Percentiles rank a stretch among this genome's conserved stretches.
Conservation (phyloP, 2,113 vertebrate species). For the Solenodon paradoxus region DNA sequence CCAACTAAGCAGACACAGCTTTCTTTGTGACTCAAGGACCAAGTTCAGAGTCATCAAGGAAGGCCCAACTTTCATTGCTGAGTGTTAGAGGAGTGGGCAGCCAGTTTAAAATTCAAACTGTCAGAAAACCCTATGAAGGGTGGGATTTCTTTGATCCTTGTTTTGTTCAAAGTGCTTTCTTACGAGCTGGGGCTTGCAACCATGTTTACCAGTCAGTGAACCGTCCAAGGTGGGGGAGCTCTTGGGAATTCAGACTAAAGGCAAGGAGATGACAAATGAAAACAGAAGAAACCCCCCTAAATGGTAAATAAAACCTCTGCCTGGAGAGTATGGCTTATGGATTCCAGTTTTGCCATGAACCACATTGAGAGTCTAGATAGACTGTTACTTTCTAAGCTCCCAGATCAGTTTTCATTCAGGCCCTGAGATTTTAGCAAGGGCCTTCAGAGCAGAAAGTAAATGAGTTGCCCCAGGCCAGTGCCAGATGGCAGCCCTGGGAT, state of each 20-base stretch:
- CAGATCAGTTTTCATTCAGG: conserved; percentile 47
- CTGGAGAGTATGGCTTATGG: not conserved
- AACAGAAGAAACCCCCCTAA: not conserved
- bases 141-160: not conserved
- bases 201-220: not conserved
- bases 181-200: not conserved
- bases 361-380: conserved; percentile 45
- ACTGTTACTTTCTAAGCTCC: not conserved
- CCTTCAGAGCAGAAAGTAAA: conserved; percentile 57
- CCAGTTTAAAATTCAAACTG: conserved; percentile 1
- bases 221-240: not conserved
- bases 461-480: conserved; percentile 58
- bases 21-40: conserved; percentile 10
- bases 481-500: conserved; percentile 56
- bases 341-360: not conserved
- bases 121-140: not conserved
- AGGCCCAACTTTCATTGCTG: not conserved
- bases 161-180: conserved; percentile 28
- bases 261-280: conserved; percentile 31
- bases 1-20: not conserved
- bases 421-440: conserved; percentile 43
- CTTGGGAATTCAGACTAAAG: not conserved
- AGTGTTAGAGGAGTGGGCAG: not conserved
- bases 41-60: conserved; percentile 16
- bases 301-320: not conserved